These are phyloP conservation scores for Odontocerum albicorne DNA, from an alignment of 2,888 invertebrate species.

Conservation along the genomic window DNA sequence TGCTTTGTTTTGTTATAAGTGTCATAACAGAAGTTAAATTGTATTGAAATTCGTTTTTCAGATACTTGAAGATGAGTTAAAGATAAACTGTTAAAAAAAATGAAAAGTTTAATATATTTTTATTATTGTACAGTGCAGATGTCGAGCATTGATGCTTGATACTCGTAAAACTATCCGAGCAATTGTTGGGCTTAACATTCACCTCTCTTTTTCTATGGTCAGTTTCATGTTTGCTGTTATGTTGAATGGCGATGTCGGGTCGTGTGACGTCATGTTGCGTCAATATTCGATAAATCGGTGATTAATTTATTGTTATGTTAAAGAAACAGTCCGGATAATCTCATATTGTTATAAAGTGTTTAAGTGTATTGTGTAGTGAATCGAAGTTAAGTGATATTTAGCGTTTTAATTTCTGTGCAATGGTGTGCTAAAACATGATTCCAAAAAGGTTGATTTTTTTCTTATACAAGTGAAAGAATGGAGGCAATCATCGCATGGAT, in stretches of 20 bases:
- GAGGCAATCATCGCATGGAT: conserved; percentile 27
- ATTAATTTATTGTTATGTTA: conserved; percentile 17
- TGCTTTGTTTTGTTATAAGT: too few species aligned
- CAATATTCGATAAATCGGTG: conserved; percentile 24
- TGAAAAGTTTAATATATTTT: too few species aligned
- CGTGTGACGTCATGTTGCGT: conserved; percentile 29
- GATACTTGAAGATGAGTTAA: too few species aligned
- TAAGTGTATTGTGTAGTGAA: conserved; percentile 21
- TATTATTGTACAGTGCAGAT: too few species aligned
- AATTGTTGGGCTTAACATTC: background rate
- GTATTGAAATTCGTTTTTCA: too few species aligned
- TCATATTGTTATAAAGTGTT: conserved; percentile 12
- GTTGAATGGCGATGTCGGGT: conserved; percentile 20
- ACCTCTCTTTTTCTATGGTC: conserved; percentile 11
- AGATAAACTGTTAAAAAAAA: too few species aligned
- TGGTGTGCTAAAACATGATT: conserved; percentile 23
- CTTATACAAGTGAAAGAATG: conserved; percentile 29
- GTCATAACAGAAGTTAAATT: too few species aligned
- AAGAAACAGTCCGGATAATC: conserved; percentile 12
- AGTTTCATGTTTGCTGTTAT: conserved; percentile 6
- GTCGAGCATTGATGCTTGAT: too few species aligned
- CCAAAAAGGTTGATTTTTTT: conserved; percentile 17
- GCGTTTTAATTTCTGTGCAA: conserved; percentile 19
- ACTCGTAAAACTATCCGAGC: too few species aligned
- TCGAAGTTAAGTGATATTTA: conserved; percentile 19